phyloP scores from a whole-genome alignment of 2,888 invertebrate species.

The Cerceris ruficornis region DNA sequence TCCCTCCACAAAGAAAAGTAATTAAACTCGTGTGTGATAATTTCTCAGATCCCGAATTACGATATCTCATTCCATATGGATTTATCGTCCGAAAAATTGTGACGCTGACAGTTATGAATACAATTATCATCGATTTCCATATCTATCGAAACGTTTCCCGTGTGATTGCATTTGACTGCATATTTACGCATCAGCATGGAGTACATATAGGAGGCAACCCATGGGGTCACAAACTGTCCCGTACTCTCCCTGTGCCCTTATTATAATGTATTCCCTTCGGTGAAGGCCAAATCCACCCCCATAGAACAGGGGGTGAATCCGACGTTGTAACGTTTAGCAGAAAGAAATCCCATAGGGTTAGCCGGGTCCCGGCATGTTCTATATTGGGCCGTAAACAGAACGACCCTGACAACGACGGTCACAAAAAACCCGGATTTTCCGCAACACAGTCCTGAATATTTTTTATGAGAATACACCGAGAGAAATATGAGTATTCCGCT shows the following conservation, averaged over 20 bases:
- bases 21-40: too few species aligned
- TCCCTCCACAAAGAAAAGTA: too few species aligned
- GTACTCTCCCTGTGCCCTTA: slow-evolving; percentile 46
- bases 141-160: too few species aligned
- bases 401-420: slow-evolving; percentile 26
- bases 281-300: slow-evolving; percentile 48
- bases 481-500: too few species aligned
- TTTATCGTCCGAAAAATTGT: too few species aligned
- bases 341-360: slow-evolving; percentile 62
- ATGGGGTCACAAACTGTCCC: slow-evolving; percentile 30
- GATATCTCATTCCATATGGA: too few species aligned
- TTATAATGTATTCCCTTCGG: slow-evolving; percentile 67
- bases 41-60: too few species aligned
- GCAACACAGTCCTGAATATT: slow-evolving; percentile 33
- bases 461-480: slow-evolving; percentile 11
- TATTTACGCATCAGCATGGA: slow-evolving; percentile 43
- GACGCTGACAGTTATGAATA: not conserved
- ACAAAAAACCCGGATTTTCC: slow-evolving; percentile 35
- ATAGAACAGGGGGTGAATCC: slow-evolving; percentile 44
- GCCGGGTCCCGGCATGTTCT: slow-evolving; percentile 40
- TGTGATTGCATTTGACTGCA: slow-evolving; percentile 5
- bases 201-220: slow-evolving; percentile 27
- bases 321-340: slow-evolving; percentile 65
- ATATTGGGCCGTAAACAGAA: slow-evolving; percentile 60
- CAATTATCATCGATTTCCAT: not conserved